phyloP scores from a whole-genome alignment of 2,888 invertebrate species.

The Crematogaster levior region DNA sequence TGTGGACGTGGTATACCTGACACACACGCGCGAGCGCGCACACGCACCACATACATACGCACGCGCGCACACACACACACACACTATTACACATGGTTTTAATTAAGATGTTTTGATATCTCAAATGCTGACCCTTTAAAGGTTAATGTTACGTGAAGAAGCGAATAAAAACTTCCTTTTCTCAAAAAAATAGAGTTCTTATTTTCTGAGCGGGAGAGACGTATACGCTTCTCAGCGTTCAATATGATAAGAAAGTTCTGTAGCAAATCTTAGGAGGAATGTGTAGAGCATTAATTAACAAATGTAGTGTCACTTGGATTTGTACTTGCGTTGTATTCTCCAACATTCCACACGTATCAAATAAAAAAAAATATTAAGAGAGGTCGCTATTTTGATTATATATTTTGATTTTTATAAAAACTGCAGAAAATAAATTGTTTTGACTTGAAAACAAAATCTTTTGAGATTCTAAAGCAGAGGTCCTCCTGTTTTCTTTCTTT shows the following conservation, averaged over 20 bases:
- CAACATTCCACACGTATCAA: not conserved
- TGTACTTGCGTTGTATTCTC: slow-evolving; percentile 15
- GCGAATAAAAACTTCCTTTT: not conserved
- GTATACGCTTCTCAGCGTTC: not conserved
- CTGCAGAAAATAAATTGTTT: not conserved
- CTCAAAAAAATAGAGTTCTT: not conserved
- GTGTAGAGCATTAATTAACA: not conserved
- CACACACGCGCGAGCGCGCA: too few relatives aligned
- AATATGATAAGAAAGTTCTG: not conserved
- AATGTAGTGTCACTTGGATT: slow-evolving; percentile 24
- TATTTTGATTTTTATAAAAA: slow-evolving; percentile 13
- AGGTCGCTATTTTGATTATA: not conserved
- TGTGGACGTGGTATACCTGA: too few relatives aligned
- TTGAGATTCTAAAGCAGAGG: not conserved
- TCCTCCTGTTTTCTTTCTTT: not conserved
- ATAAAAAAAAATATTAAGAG: slow-evolving; percentile 16
- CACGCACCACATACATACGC: too few relatives aligned
- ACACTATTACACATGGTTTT: too few relatives aligned
- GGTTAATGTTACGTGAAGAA: not conserved
- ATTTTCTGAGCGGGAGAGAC: not conserved
- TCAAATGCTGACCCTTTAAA: too few relatives aligned
- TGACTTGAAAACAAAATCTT: not conserved
- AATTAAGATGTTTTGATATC: too few relatives aligned
- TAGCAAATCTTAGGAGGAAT: not conserved
- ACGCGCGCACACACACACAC: too few relatives aligned